These are phyloP conservation scores for Cinclus mexicanus DNA, from an alignment of 2,113 vertebrate species.

Conservation along the genomic window DNA sequence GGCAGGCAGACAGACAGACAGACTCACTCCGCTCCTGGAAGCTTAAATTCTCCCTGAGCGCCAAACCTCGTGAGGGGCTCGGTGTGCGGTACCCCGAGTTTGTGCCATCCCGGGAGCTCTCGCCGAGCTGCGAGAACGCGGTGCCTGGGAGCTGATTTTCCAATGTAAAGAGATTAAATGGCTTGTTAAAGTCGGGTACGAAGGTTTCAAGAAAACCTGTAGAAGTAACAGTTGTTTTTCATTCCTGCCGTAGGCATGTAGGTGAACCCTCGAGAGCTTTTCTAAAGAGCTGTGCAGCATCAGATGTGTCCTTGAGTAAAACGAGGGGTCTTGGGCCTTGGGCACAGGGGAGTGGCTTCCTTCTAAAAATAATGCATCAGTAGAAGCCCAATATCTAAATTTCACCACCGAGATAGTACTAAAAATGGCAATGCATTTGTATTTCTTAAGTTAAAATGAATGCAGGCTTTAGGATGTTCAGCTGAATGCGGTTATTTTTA, in stretches of 20 bases:
- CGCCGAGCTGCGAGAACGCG: background rate
- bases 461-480: background rate
- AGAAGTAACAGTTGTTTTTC: background rate
- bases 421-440: fast-evolving
- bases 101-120: background rate
- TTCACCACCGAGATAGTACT: background rate
- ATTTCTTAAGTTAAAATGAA: background rate
- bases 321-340: too few species aligned
- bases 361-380: too few species aligned
- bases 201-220: background rate
- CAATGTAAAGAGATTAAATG: fast-evolving
- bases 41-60: background rate
- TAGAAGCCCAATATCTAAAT: fast-evolving
- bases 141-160: background rate
- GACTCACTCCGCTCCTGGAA: background rate
- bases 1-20: fast-evolving
- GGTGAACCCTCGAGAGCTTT: background rate
- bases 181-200: background rate
- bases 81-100: background rate
- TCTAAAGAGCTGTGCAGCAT: background rate
- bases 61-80: background rate
- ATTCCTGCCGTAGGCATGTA: background rate
- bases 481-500: background rate
- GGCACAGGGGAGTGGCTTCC: fast-evolving
- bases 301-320: background rate